Evolutionary conservation across 2,113 vertebrate species (phyloP).

Genomic region (Ciconia maguari): DNA sequence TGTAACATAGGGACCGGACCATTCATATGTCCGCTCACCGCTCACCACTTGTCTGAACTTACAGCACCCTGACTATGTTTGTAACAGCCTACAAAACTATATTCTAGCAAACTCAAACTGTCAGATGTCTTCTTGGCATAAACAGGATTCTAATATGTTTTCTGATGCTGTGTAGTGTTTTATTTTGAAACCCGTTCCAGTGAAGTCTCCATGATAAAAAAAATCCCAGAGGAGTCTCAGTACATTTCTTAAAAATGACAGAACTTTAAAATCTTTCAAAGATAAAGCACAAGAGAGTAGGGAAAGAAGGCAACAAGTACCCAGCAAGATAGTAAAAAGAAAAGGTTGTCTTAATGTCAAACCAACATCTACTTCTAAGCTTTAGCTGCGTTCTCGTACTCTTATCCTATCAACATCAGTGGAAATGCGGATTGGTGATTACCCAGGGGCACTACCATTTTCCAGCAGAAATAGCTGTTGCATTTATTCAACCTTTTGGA

Average conservation of each 20-base stretch:
- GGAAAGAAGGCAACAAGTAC: not conserved
- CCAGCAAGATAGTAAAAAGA: not conserved
- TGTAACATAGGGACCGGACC: not conserved
- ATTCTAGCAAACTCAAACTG: not conserved
- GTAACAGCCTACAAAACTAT: not conserved
- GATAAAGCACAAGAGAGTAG: not conserved
- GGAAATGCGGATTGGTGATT: not conserved
- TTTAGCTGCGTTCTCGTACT: not conserved
- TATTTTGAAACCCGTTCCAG: not conserved
- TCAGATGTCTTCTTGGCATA: not conserved
- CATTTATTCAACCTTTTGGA: not conserved
- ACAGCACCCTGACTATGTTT: not conserved
- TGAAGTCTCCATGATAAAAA: not conserved
- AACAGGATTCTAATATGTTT: not conserved
- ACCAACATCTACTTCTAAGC: not conserved
- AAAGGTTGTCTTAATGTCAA: not conserved
- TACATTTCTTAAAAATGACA: not conserved
- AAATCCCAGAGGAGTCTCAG: not conserved
- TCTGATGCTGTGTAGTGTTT: not conserved
- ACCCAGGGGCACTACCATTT: not conserved
- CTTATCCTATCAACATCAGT: not conserved
- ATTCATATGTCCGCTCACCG: not conserved
- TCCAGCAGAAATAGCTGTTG: not conserved
- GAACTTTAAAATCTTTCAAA: not conserved
- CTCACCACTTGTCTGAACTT: not conserved